phyloP scores from a whole-genome alignment of 2,888 invertebrate genomes.

The Mythimna vitellina region DNA sequence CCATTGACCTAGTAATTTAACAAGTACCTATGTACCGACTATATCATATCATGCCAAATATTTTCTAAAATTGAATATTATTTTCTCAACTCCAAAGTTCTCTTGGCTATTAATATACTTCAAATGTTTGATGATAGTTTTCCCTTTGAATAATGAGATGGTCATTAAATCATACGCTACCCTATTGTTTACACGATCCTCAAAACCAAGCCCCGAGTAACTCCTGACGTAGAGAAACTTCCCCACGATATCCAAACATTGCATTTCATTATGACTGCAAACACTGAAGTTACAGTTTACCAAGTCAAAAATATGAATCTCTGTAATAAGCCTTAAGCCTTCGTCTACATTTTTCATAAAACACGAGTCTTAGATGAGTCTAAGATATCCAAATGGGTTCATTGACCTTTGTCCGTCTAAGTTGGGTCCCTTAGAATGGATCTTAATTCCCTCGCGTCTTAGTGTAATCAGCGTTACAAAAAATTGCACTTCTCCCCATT shows the following conservation, averaged over 20 bases:
- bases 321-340: constrained; percentile 1
- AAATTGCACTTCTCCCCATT: constrained; percentile 63
- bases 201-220: constrained; percentile 1
- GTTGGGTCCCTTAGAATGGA: constrained; percentile 25
- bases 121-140: not conserved
- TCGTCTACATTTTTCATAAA: constrained; percentile 22
- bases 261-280: constrained; percentile 53
- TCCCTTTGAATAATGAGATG: constrained; percentile 23
- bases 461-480: constrained; percentile 66
- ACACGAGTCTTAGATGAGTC: constrained; percentile 26
- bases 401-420: constrained; percentile 39
- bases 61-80: not conserved
- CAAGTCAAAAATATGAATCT: constrained; percentile 36
- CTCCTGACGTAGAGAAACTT: constrained; percentile 9
- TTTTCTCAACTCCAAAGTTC: not conserved
- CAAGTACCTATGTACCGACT: not conserved
- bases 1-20: constrained; percentile 15
- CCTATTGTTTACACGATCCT: constrained; percentile 34
- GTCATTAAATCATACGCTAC: constrained; percentile 27
- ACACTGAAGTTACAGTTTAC: constrained; percentile 39
- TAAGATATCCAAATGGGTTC: constrained; percentile 38
- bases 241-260: constrained; percentile 42
- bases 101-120: not conserved
- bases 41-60: not conserved
- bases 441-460: constrained; percentile 39